These are phyloP conservation scores for Argentina silus DNA, from an alignment of 2,797 vertebrate species.

Conservation along the genomic window DNA sequence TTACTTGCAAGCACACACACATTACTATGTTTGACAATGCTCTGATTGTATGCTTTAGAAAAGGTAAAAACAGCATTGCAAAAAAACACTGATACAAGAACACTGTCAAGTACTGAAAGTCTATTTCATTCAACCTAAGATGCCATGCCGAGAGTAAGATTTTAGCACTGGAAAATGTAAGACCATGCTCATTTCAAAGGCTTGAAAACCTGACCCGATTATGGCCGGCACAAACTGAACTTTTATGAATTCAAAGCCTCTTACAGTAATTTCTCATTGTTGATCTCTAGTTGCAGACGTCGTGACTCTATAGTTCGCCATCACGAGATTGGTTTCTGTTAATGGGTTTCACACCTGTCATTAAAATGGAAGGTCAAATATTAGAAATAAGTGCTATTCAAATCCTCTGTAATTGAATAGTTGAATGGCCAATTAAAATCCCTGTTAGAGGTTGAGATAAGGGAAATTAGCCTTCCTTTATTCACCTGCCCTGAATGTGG, in stretches of 20 bases:
- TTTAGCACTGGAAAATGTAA: background rate
- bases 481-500: slow-evolving; percentile 66
- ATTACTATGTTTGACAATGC: background rate
- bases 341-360: slow-evolving; percentile 54
- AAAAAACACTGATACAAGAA: background rate
- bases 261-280: slow-evolving; percentile 40
- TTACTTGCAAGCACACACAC: background rate
- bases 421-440: slow-evolving; percentile 77
- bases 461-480: slow-evolving; percentile 67
- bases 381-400: slow-evolving; percentile 72
- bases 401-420: slow-evolving; percentile 72
- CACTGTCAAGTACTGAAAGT: background rate
- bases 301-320: slow-evolving; percentile 46
- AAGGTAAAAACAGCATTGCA: background rate
- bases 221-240: background rate
- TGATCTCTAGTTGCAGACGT: slow-evolving; percentile 26
- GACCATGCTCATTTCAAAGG: background rate
- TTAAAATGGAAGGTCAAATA: slow-evolving; percentile 70
- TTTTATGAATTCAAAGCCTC: slow-evolving; percentile 22
- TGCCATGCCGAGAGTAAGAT: slow-evolving; percentile 10
- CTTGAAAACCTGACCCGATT: background rate
- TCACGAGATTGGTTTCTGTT: slow-evolving; percentile 61
- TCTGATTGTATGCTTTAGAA: background rate
- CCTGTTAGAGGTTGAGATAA: slow-evolving; percentile 67
- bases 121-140: background rate